Percentiles rank a stretch among this genome's conserved stretches.
These are phyloP conservation scores for Centropus unirufus DNA, from an alignment of 2,113 vertebrate genomes.

Conservation along the genomic window DNA sequence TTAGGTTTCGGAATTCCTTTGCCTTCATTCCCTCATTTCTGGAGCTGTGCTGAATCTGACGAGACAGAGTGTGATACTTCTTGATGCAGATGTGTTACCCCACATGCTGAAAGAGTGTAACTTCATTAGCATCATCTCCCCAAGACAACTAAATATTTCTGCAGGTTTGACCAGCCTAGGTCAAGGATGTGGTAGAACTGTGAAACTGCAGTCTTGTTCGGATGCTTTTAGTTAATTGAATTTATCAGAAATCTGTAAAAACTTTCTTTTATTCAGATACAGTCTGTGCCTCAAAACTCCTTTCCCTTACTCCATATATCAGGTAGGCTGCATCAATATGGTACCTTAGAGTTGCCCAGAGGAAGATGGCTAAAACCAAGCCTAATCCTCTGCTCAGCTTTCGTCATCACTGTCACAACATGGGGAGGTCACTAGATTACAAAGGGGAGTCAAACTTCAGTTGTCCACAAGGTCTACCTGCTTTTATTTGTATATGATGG, in stretches of 20 bases:
- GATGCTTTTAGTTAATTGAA: not conserved
- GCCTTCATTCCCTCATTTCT: not conserved
- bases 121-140: not conserved
- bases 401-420: not conserved
- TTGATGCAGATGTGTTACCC: no score
- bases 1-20: not conserved
- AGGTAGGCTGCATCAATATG: not conserved
- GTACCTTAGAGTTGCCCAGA: not conserved
- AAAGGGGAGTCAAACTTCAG: not conserved
- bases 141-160: not conserved
- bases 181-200: accelerated
- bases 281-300: not conserved
- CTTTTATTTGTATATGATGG: not conserved
- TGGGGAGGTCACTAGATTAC: not conserved
- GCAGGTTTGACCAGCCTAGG: not conserved
- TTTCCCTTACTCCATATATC: not conserved
- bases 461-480: not conserved
- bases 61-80: not conserved
- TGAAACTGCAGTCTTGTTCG: not conserved
- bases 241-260: not conserved
- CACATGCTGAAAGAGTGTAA: not conserved
- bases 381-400: not conserved
- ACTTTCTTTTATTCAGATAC: not conserved
- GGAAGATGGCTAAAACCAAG: not conserved
- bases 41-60: not conserved